Percentiles rank a stretch among this genome's conserved stretches.
Evolutionary conservation across 2,113 vertebrate genomes (phyloP).

Genomic region (Clinocottus analis): DNA sequence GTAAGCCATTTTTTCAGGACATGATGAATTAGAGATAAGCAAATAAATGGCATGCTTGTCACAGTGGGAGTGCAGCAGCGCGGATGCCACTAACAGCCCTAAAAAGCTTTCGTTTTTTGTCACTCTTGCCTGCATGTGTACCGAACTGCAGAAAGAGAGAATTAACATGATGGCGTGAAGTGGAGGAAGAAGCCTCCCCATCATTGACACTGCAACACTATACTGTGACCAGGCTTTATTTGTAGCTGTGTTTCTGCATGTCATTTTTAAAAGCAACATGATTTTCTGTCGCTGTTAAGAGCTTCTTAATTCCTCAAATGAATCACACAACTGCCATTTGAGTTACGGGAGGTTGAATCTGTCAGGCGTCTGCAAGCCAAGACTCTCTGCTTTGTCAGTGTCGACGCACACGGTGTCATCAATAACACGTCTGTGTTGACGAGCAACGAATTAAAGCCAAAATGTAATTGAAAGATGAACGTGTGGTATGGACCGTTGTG

Average conservation of each 20-base stretch:
- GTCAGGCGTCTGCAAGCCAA: constrained; percentile 25
- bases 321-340: constrained; percentile 63
- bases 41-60: constrained; percentile 60
- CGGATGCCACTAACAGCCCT: constrained; percentile 50
- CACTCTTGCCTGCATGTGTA: constrained; percentile 25
- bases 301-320: constrained; percentile 44
- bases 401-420: constrained; percentile 35
- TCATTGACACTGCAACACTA: constrained; percentile 41
- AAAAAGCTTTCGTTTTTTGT: constrained; percentile 38
- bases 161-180: constrained; percentile 41
- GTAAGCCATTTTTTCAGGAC: constrained; percentile 51
- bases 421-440: constrained; percentile 48
- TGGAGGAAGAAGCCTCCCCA: constrained; percentile 35
- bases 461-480: constrained; percentile 39
- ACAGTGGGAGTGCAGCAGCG: constrained; percentile 51
- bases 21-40: constrained; percentile 51
- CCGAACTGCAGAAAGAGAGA: constrained; percentile 31
- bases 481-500: constrained; percentile 14
- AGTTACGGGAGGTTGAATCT: constrained; percentile 34
- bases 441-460: constrained; percentile 25
- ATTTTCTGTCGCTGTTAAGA: constrained; percentile 41
- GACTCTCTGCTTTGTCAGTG: constrained; percentile 42
- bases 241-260: constrained; percentile 43
- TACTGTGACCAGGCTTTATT: constrained; percentile 49
- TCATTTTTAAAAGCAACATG: constrained; percentile 25